Conservation (phyloP, 2,888 invertebrate species). For the Hetaerina titia region DNA sequence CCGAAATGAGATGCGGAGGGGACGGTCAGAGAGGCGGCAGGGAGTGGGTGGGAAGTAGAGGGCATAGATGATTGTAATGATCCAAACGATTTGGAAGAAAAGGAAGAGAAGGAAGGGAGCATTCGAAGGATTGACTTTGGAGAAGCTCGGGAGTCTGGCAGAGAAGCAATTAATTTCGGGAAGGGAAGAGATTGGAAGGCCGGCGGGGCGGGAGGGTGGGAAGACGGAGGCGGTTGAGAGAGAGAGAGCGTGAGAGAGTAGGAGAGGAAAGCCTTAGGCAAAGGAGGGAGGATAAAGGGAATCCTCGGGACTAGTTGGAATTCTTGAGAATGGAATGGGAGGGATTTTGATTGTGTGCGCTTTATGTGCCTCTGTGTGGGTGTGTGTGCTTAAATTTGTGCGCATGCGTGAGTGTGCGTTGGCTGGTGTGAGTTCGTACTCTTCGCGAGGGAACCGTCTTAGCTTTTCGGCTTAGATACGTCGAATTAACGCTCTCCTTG, state of each 20-base stretch:
- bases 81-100: background rate
- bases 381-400: background rate
- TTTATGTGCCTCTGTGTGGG: background rate
- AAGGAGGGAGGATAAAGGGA: conserved; percentile 17
- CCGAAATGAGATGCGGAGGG: background rate
- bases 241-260: background rate
- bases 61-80: conserved; percentile 3
- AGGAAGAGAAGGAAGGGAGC: background rate
- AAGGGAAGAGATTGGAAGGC: conserved; percentile 23
- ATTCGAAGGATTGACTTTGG: background rate
- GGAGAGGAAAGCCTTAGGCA: background rate
- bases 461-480: conserved; percentile 19
- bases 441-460: background rate
- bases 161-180: conserved; percentile 28
- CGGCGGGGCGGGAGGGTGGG: background rate
- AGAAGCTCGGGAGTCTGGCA: background rate
- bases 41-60: background rate
- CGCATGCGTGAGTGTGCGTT: background rate
- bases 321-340: conserved; percentile 32
- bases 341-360: conserved; percentile 23
- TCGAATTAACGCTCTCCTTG: background rate
- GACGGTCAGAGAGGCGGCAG: background rate
- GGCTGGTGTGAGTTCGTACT: background rate
- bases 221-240: background rate
- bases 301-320: background rate